Evolutionary conservation across 2,797 vertebrate genomes (phyloP), one percentile per base, ranked within the genome.

Genomic region (Gymnoscopelus braueri): DNA sequence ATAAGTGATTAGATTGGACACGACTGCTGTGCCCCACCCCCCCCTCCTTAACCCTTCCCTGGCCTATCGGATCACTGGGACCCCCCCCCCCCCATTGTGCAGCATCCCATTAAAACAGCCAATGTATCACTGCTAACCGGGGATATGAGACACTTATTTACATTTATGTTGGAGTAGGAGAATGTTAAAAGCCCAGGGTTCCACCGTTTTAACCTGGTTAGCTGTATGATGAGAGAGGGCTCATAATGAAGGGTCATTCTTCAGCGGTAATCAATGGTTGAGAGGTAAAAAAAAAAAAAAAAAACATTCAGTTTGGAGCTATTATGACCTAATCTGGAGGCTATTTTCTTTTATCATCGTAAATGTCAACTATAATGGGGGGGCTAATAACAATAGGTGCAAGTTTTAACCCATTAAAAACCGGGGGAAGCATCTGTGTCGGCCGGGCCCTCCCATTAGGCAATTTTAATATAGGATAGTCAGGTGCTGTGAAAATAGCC

Each of bases 121-220:
- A 54, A 89, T 91, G 70, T 0, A 75, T 94, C 89, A 87, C 60
- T 48, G 53, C 54, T 78, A 65, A 81, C 75, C 62, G 54, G 73
- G 81, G 84, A 62, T 76, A 64, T 63, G 13, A 60, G 91, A 90
- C 90, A 84, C 74, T 90, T 87, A 91, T 89, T 86, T 78, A 84
- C 81, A 92, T 91, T 90, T 79, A 88, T 87, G 87, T 71, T 63
- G 57, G 59, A 53, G 78, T 58, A 67, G 68, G 64, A 74, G 71
- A 74, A 56, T 63, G 65, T 80, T 77, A 83, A 78, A 78, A 81
- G 67, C 72, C 73, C 71, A 79, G 63, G 64, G 72, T 48, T 48
- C 48, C 77, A 49, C 73, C 83, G 81, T 69, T 19, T 19, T 84
- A 89, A 91, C 83, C 75, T 77, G 79, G 81, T 91, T 91, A 89